Evolutionary conservation across 2,797 vertebrate species (phyloP).

Genomic region (Rousettus madagascariensis): DNA sequence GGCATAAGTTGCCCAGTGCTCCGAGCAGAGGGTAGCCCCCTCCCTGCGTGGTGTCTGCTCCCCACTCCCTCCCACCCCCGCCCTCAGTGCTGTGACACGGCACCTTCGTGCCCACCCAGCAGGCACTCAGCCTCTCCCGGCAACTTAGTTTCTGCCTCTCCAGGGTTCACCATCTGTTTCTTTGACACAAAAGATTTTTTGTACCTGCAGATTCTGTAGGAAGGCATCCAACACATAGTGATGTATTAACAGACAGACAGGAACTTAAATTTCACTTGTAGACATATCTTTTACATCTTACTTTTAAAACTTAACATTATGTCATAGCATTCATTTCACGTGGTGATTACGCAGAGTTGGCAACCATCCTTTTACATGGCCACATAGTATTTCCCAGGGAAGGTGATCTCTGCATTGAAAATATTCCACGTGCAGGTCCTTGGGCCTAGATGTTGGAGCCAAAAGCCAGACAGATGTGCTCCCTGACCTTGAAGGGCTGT

Average conservation of each 20-base stretch:
- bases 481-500: not conserved
- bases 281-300: not conserved
- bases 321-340: accelerated
- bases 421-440: accelerated
- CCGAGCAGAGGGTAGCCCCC: not conserved
- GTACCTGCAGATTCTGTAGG: not conserved
- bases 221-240: not conserved
- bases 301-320: accelerated
- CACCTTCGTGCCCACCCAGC: accelerated
- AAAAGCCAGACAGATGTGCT: not conserved
- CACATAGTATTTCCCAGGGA: not conserved
- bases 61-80: not conserved
- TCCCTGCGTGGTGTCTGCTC: not conserved
- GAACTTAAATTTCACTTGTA: accelerated
- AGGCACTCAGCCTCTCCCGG: not conserved
- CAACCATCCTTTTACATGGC: accelerated
- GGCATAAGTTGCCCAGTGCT: accelerated
- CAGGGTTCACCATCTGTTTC: not conserved
- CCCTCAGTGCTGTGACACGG: not conserved
- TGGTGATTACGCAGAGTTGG: accelerated
- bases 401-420: accelerated
- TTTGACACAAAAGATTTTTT: not conserved
- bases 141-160: not conserved
- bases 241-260: not conserved
- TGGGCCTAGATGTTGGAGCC: not conserved